A percentile compares a stretch with the other conserved stretches of the same genome.
Evolutionary conservation across 2,113 vertebrate species (phyloP).

Genomic region (Sula dactylatra): DNA sequence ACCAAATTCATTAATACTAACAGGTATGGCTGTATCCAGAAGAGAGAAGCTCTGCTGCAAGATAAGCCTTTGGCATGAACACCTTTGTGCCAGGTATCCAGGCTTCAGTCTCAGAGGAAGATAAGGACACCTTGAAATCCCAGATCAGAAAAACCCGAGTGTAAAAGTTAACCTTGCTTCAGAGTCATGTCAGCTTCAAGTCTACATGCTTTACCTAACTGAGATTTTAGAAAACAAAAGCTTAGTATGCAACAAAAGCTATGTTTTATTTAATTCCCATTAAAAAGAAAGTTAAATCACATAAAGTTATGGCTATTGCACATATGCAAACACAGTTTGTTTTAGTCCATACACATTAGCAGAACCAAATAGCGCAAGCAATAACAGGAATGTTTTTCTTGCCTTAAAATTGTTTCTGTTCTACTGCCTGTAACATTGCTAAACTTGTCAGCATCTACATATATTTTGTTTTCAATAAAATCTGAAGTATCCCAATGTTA

Average conservation of each 20-base stretch:
- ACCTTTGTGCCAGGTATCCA: not conserved
- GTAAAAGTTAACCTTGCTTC: not conserved
- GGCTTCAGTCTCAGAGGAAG: not conserved
- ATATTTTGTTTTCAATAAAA: not conserved
- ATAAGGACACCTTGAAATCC: slow-evolving; percentile 22
- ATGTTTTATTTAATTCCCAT: not conserved
- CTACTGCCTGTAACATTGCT: not conserved
- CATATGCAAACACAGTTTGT: not conserved
- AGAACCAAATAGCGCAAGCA: not conserved
- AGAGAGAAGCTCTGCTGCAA: not conserved
- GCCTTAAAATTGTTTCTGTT: not conserved
- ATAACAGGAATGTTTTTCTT: not conserved
- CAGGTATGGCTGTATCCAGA: not conserved
- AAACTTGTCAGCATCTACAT: not conserved
- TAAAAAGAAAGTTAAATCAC: not conserved
- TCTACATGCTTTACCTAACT: not conserved
- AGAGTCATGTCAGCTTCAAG: not conserved
- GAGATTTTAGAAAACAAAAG: not conserved
- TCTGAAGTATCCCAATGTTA: not conserved
- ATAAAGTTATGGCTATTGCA: not conserved
- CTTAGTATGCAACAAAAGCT: not conserved
- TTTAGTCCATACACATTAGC: not conserved
- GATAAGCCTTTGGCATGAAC: not conserved
- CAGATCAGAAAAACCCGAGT: not conserved
- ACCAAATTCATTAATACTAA: not conserved